A percentile compares a stretch with the other conserved stretches of the same genome.
These are phyloP conservation scores for Anguilla japonica DNA, from an alignment of 2,113 vertebrate genomes.

Conservation along the genomic window DNA sequence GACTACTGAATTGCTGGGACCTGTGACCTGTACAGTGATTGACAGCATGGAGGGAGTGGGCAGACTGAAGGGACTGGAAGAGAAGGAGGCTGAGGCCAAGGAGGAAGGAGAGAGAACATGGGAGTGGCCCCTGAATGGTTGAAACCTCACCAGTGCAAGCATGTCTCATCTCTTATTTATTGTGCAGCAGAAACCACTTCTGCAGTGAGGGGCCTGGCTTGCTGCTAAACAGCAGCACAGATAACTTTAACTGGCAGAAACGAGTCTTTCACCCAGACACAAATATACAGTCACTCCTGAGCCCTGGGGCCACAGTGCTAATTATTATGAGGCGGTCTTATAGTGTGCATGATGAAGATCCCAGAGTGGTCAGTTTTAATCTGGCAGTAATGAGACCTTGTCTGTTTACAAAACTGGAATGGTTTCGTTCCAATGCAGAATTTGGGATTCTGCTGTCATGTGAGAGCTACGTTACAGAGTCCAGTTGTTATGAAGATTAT, in stretches of 20 bases:
- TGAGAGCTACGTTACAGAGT: not conserved
- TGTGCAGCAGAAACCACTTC: not conserved
- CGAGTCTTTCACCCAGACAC: not conserved
- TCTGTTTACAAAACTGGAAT: not conserved
- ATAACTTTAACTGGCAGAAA: not conserved
- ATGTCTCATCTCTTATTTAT: constrained; percentile 1
- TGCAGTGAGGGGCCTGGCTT: not conserved
- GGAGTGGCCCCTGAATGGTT: not conserved
- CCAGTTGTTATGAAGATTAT: not conserved
- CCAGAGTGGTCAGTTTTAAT: not conserved
- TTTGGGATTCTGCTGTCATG: not conserved
- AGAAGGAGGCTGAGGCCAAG: not conserved
- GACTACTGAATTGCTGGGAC: not conserved
- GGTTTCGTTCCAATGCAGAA: not conserved
- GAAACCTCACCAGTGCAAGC: not conserved
- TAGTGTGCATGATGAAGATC: not conserved
- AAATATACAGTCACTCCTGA: not conserved
- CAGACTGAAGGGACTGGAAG: not conserved
- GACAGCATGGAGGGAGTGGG: not conserved
- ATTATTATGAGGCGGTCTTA: not conserved
- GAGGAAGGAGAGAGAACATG: not conserved
- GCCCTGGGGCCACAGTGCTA: not conserved
- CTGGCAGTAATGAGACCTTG: not conserved
- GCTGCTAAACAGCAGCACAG: not conserved
- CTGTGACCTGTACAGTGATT: not conserved